These are phyloP conservation scores for Caenorhabditis doughertyi DNA, from an alignment of 2,888 invertebrate genomes.

Conservation along the genomic window DNA sequence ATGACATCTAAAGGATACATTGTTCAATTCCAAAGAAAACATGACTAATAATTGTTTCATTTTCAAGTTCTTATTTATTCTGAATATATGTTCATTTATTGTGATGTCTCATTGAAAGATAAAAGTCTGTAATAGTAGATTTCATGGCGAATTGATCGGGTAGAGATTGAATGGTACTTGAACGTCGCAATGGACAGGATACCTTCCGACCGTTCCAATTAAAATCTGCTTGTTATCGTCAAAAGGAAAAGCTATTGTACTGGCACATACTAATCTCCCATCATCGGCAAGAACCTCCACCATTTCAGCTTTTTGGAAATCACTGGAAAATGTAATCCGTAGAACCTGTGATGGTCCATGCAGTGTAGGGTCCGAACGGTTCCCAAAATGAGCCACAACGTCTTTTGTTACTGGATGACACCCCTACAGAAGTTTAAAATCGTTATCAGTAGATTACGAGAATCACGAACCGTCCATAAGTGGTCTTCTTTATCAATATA, in stretches of 20 bases:
- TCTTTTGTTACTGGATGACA: constrained; percentile 64
- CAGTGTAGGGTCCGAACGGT: constrained; percentile 24
- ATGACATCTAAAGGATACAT: constrained; percentile 82
- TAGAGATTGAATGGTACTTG: constrained; percentile 31
- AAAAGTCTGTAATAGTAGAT: background rate
- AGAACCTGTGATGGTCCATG: constrained; percentile 67
- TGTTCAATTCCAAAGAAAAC: constrained; percentile 72
- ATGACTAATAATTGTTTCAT: constrained; percentile 22
- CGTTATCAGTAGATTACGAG: background rate
- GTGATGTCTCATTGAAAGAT: constrained; percentile 12
- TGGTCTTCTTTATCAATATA: constrained; percentile 54
- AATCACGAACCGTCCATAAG: constrained; percentile 60
- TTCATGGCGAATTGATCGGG: background rate
- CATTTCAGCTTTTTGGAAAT: constrained; percentile 59
- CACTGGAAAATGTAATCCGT: constrained; percentile 55
- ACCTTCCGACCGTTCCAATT: constrained; percentile 62
- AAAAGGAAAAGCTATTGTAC: constrained; percentile 54
- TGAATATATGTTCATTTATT: constrained; percentile 30
- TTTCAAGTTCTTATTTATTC: background rate
- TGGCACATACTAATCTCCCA: constrained; percentile 58
- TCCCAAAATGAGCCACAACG: constrained; percentile 48
- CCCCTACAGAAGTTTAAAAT: constrained; percentile 52
- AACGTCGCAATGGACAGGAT: constrained; percentile 60
- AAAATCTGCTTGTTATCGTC: constrained; percentile 57
- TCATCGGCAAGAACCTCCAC: constrained; percentile 66